A percentile compares a stretch with the other conserved stretches of the same genome.
phyloP scores from a whole-genome alignment of 2,113 vertebrate genomes.

The Podilymbus podiceps region DNA sequence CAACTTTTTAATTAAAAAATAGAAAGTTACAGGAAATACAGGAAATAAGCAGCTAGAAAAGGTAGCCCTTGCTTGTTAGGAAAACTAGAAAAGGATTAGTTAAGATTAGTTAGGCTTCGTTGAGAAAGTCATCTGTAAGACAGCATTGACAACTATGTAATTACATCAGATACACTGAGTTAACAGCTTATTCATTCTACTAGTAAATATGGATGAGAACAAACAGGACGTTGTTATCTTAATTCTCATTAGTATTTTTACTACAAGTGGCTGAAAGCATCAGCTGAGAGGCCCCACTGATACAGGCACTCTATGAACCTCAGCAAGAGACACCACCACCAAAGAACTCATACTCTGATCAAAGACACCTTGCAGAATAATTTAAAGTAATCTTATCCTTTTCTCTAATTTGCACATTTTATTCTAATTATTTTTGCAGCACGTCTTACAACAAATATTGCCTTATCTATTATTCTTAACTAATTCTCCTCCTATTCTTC shows the following conservation, averaged over 20 bases:
- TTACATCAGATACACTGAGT: not conserved
- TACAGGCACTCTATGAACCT: not conserved
- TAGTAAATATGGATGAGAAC: not conserved
- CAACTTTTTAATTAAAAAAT: not conserved
- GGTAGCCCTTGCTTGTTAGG: not conserved
- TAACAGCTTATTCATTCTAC: not conserved
- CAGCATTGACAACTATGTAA: not conserved
- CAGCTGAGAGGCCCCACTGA: not conserved
- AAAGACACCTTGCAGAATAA: not conserved
- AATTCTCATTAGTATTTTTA: not conserved
- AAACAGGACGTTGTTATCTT: not conserved
- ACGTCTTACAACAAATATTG: not conserved
- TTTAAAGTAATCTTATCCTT: not conserved
- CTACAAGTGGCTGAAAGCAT: not conserved
- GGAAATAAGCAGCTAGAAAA: not conserved
- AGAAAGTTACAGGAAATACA: not conserved
- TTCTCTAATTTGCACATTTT: not conserved
- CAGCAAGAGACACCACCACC: not conserved
- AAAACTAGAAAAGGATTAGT: not conserved
- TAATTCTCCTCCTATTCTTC: not conserved
- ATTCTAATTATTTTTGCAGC: not conserved
- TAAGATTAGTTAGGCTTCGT: not conserved
- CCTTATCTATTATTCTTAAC: not conserved
- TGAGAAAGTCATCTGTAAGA: not conserved
- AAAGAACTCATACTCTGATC: not conserved